Evolutionary conservation across 2,888 invertebrate species (phyloP).

Genomic region (Minunthozetes semirufus): DNA sequence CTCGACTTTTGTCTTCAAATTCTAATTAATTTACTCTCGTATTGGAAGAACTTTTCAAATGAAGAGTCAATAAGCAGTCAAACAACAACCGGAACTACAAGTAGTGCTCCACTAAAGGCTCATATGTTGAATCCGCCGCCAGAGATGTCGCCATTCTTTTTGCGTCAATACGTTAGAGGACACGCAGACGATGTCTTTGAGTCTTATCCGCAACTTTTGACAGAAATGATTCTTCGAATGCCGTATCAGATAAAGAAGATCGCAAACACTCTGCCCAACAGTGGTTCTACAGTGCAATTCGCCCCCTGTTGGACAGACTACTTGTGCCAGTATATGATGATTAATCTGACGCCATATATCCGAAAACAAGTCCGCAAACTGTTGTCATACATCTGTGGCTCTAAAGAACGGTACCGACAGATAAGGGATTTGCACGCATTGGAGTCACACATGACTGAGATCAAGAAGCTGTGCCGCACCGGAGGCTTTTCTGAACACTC

Average conservation of each 20-base stretch:
- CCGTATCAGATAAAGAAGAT: conserved; percentile 83
- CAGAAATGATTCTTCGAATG: conserved; percentile 85
- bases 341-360: conserved; percentile 83
- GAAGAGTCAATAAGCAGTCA: conserved; percentile 44
- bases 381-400: conserved; percentile 82
- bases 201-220: conserved; percentile 84
- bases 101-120: conserved; percentile 61
- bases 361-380: conserved; percentile 79
- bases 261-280: conserved; percentile 37
- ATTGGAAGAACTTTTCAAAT: conserved; percentile 46
- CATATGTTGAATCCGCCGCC: conserved; percentile 67
- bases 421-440: conserved; percentile 86
- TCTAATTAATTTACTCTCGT: conserved; percentile 59
- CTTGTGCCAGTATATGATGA: conserved; percentile 91
- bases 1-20: conserved; percentile 66
- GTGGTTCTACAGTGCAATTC: conserved; percentile 48
- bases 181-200: conserved; percentile 87
- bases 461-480: conserved; percentile 44
- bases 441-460: conserved; percentile 66
- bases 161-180: conserved; percentile 71
- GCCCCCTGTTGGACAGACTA: conserved; percentile 67
- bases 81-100: not conserved
- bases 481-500: conserved; percentile 45
- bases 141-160: conserved; percentile 91
- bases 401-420: conserved; percentile 89